phyloP scores from a whole-genome alignment of 2,113 vertebrate genomes.

The Orthonyx spaldingii region DNA sequence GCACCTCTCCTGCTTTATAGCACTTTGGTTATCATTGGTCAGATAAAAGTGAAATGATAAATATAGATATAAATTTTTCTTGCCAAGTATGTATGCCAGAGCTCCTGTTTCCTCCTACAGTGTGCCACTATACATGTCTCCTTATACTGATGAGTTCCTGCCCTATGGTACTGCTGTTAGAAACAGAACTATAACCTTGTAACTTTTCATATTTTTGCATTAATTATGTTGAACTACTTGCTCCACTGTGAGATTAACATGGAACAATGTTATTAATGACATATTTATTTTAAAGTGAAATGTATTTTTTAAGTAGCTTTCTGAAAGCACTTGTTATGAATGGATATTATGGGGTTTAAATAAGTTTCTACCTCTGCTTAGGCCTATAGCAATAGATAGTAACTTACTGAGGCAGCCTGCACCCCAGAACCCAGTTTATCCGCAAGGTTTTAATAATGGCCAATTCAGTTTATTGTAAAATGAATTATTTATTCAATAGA shows the following conservation, averaged over 20 bases:
- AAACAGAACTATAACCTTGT: not conserved
- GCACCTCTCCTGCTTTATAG: not conserved
- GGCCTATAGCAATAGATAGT: too few species aligned
- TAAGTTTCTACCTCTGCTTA: too few species aligned
- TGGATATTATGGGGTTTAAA: too few species aligned
- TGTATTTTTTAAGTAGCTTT: not conserved
- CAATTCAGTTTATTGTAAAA: too few species aligned
- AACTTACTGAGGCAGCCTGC: too few species aligned
- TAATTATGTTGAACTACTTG: not conserved
- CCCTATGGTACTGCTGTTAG: not conserved
- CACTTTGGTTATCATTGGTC: not conserved
- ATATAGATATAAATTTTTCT: not conserved
- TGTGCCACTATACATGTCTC: not conserved
- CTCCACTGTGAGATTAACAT: not conserved
- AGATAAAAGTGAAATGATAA: not conserved
- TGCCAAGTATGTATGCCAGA: not conserved
- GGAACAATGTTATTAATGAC: accelerated
- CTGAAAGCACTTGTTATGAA: too few species aligned
- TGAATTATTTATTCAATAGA: too few species aligned
- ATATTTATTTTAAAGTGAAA: not conserved
- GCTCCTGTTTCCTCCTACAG: not conserved
- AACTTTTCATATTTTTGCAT: not conserved
- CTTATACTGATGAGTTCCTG: not conserved
- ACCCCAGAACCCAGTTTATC: too few species aligned
- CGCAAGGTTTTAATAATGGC: too few species aligned